Conservation (phyloP, 2,888 invertebrate genomes). For the Hofmannophila pseudospretella region DNA sequence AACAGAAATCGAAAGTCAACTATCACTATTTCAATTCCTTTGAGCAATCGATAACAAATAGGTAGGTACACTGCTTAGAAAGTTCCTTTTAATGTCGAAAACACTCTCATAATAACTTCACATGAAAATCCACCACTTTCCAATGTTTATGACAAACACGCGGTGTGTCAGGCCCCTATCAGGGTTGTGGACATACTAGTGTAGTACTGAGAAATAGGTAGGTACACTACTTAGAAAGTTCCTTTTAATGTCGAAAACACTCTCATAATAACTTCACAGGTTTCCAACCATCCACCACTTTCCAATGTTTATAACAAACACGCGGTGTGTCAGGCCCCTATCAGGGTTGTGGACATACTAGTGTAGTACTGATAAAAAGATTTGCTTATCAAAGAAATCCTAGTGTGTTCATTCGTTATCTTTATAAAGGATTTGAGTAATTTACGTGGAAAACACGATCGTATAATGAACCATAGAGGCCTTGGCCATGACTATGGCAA, state of each 20-base stretch:
- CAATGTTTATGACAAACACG: too few relatives aligned
- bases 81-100: too few relatives aligned
- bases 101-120: not conserved
- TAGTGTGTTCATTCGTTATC: constrained; percentile 5
- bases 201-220: constrained; percentile 10
- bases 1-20: too few relatives aligned
- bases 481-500: not conserved
- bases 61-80: too few relatives aligned
- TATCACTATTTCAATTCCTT: too few relatives aligned
- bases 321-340: not conserved
- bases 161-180: not conserved
- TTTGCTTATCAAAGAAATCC: constrained; percentile 10
- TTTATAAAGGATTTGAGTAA: not conserved
- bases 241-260: too few relatives aligned
- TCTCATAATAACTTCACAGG: too few relatives aligned
- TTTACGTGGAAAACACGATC: not conserved
- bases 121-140: not conserved
- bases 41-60: too few relatives aligned
- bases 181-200: not conserved
- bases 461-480: too few relatives aligned
- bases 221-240: too few relatives aligned
- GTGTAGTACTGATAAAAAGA: constrained; percentile 9
- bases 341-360: not conserved
- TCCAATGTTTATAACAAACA: constrained; percentile 2
- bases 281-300: too few relatives aligned